Evolutionary conservation across 2,113 vertebrate species (phyloP), one percentile per base, ranked within the genome.

Genomic region (Abramis brama): DNA sequence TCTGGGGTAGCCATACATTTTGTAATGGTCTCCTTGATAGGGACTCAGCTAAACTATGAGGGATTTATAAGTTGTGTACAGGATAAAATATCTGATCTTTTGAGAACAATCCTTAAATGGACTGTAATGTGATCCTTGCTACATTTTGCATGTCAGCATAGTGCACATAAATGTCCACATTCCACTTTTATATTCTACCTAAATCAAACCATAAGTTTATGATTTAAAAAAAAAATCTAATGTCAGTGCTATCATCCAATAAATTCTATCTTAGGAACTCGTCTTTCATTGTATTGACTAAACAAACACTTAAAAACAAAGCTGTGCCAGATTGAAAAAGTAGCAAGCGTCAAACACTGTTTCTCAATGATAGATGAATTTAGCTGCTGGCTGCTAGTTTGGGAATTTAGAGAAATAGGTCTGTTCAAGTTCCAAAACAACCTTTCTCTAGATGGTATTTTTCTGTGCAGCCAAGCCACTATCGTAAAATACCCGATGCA

Each of bases 391-490:
- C 60, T 78, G 57, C 82, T 80, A 59, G 60, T 84, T 73, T 80
- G 50, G 78, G 74, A 78, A 70, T 78, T 55, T 82, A 36, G 39
- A 86, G 57, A 82, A 83, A 88, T 25, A 36, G 83, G 85, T 76
- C 50, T 60, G 85, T 85, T 90, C 27, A 79, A 87, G 76, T 68
- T 79, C 60, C n/a, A 39, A 62, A 59, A 71, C 73, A 55, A 79
- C 33, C 62, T 27, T 60, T 70, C 33, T 33, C 59, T 59, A 87
- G 36, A 80, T 62, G n/a, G 57, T 25, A 52, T 23, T 62, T 64
- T 80, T 21, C n/a, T 30, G 59, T 27, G 13, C 36, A 47, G 79
- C 79, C 59, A 80, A 80, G 79, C 79, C 59, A 47, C 59, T 80
- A 25, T 47, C 2, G 17, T 30, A 47, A 17, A 80, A 59, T 64